Evolutionary conservation across 2,113 vertebrate genomes (phyloP), one percentile per base, ranked within the genome.

Genomic region (Phrynosoma blainvillii): DNA sequence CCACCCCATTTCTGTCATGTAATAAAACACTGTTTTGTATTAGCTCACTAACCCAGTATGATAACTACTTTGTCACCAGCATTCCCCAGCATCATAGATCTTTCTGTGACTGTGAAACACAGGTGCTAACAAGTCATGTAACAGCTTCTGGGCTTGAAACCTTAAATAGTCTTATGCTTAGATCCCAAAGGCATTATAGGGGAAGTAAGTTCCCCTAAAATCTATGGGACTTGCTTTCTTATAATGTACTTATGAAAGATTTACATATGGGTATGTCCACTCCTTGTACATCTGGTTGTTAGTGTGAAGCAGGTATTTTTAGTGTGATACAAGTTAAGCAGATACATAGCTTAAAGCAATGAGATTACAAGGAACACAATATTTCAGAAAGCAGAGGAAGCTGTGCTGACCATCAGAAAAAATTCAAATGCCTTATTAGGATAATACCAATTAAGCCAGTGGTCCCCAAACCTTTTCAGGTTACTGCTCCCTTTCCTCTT

Each of bases 21-120:
- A 93, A 92, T 92, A 73, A 91, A 95, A 94, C 71, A 84, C 94
- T 92, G 77, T 77, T 92, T 77, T 80, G 32, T 84, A 90, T 94
- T 95, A 89, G 89, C 91, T 95, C 91, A 95, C 92, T 90, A 83
- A 87, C 91, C 88, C 91, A 94, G 89, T 79, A 95, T 94, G 95
- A 90, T 94, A 92, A 95, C 88, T 94, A 94, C 89, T 93, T 96
- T 66, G 91, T 91, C 79, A 87, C 47, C 85, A 90, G 91, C 92
- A 93, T 95, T 94, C 95, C 74, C 87, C 92, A 87, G 52, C 89
- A 89, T 84, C 81, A 76, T 91, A 79, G 84, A 81, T 79, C n/a
- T 92, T 78, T 66, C 84, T 75, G 79, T 95, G 95, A 96, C 87
- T 87, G 89, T 93, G 74, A 93, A 93, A 93, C 95, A 93, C 96